Evolutionary conservation across 1,140 invertebrate species (phyloP), one percentile per base, ranked within the genome.

Genomic region (Holcopasites calliopsidis): DNA sequence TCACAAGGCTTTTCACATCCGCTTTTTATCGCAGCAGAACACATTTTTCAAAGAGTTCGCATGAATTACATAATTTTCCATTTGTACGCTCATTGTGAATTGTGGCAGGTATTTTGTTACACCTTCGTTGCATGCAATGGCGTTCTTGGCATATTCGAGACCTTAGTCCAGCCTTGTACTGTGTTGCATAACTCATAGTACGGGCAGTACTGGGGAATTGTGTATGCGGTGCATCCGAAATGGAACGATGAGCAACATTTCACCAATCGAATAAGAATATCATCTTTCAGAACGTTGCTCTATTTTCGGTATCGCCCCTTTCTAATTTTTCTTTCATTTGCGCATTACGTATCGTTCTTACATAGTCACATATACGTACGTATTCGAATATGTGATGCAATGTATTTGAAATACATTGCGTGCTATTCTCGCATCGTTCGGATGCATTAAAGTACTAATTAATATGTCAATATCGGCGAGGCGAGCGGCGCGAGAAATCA

Each of bases 101-200:
- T 6, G 33, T 10, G 21, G 3, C 10, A 21, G 23, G 23, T 71
- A 35, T 71, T 57, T 23, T 21, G 44, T 71, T 71, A 50, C 68
- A 21, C 16, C 10, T 10, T 26, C 6, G 21, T 31, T 40, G 28
- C 13, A 7, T 13, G n/a, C 18, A 28, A 6, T 55, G 31, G 5
- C 60, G 47, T 31, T 71, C 38, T 40, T 68, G 35, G 80, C 79
- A 76, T 70, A 76, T 52, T 28, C 72, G 66, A 84, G 26, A 21
- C 69, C 73, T 68, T 58, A 62, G 74, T 84, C 49, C 78, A 26
- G 35, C 50, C 68, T 74, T 58, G 85, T 80, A 82, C 82, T 82
- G 6, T 85, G 70, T 74, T 79, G 33, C 44, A 21, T 65, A 71
- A 76, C 26, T 80, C 75, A 80, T 87, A 86, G 80, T 85, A 87